Evolutionary conservation across 1,140 invertebrate genomes (phyloP), one percentile per base, ranked within the genome.

Genomic region (Tyrophagus putrescentiae): DNA sequence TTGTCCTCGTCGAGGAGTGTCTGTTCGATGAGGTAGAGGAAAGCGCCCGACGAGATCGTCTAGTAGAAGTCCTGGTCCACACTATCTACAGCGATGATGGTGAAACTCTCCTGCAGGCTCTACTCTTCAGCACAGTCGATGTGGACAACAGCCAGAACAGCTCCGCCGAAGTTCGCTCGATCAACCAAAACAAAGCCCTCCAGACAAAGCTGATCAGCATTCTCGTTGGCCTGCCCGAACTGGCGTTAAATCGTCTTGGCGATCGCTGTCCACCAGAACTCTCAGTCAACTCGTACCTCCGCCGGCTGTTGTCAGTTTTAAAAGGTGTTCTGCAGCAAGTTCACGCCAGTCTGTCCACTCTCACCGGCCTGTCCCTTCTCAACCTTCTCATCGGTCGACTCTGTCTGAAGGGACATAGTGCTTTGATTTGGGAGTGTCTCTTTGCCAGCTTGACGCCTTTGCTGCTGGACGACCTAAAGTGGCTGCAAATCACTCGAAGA

Each of bases 181-280:
- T n/a, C n/a, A n/a, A 48, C 31, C 45, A 18, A 31, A 9, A 54
- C 39, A 23, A 31, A 54, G n/a, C 11, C 32, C 27, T 28, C 21
- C 16, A 34, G 1, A 18, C 13, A 23, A 54, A 54, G 27, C 39
- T 54, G 3, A 25, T 54, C 28, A 54, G 18, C 25, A 28, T 54
- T 54, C 25, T 54, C 9, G 52, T 54, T 11, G 32, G 31, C 9
- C 39, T 54, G 2, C 52, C 52, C 3, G 52, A 54, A 33, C 39
- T 54, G 52, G 39, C 39, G n/a, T 9, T 23, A 1, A 54, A 54
- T 54, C 31, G 32, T 23, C 39, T 34, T 54, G 28, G 52, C 3
- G n/a, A n/a, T 3, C 3, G 25, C 39, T 54, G 27, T 54, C 52
- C 52, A n/a, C 25, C 3, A 2, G 25, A 31, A 31, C 39, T 54